Conservation (phyloP, 2,888 invertebrate species). For the Polydrusus cervinus region DNA sequence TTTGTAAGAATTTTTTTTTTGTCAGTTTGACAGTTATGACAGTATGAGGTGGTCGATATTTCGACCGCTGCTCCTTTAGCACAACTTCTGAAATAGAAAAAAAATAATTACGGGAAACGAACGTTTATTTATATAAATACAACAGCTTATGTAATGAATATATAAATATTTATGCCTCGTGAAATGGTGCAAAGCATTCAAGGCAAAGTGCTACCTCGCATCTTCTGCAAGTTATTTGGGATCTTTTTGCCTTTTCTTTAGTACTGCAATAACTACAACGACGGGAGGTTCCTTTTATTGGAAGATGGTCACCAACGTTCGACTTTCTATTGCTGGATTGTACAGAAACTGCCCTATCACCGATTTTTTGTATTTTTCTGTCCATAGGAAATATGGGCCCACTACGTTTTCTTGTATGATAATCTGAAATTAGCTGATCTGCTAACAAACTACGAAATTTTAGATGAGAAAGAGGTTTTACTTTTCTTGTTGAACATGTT, state of each 20-base stretch:
- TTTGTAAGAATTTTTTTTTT: no score
- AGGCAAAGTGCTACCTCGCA: constrained; percentile 16
- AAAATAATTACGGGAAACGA: no score
- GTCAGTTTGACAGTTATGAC: no score
- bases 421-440: neutral
- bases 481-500: neutral
- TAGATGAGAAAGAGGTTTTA: neutral
- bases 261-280: constrained; percentile 11
- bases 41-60: no score
- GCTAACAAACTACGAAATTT: neutral
- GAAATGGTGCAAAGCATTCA: constrained; percentile 13
- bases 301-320: constrained; percentile 19
- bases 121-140: no score
- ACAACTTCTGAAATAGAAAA: no score
- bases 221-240: constrained; percentile 1
- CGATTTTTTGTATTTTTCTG: neutral
- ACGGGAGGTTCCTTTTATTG: neutral
- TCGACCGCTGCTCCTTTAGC: no score
- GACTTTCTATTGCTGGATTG: neutral
- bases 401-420: neutral
- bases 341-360: neutral
- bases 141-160: no score
- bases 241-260: constrained; percentile 1
- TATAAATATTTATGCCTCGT: neutral
- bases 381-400: neutral